phyloP scores from a whole-genome alignment of 2,797 vertebrate species.

The Rhadinocentrus ornatus region DNA sequence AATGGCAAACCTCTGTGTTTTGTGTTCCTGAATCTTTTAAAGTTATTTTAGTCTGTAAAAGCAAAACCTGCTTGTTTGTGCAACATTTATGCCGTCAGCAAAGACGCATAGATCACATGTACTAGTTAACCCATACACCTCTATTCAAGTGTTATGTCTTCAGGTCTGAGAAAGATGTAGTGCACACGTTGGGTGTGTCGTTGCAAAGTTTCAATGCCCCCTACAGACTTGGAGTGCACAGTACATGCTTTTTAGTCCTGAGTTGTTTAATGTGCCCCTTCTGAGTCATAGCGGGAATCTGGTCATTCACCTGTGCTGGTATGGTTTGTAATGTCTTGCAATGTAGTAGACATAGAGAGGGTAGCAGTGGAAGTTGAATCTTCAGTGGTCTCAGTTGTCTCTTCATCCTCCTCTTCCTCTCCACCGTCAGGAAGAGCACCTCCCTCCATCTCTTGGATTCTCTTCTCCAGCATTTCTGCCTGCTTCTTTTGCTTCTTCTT shows the following conservation, averaged over 20 bases:
- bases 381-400: constrained; percentile 75
- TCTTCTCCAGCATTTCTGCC: constrained; percentile 93
- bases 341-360: constrained; percentile 78
- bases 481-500: constrained; percentile 98
- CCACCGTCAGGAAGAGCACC: constrained; percentile 75
- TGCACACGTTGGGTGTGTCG: not conserved
- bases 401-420: constrained; percentile 87
- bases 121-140: too few relatives aligned
- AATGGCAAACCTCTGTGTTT: too few relatives aligned
- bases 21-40: too few relatives aligned
- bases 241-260: not conserved
- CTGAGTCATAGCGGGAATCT: not conserved
- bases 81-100: too few relatives aligned
- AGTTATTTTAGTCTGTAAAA: too few relatives aligned
- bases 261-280: not conserved
- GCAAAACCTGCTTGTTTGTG: too few relatives aligned
- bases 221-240: too few relatives aligned
- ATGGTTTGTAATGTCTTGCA: constrained; percentile 83
- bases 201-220: too few relatives aligned
- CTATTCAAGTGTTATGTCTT: too few relatives aligned
- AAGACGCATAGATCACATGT: too few relatives aligned
- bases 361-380: constrained; percentile 77
- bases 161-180: not conserved
- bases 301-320: constrained; percentile 56
- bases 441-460: constrained; percentile 91